phyloP scores from a whole-genome alignment of 1,140 invertebrate genomes.

The Eulimnadia texana region DNA sequence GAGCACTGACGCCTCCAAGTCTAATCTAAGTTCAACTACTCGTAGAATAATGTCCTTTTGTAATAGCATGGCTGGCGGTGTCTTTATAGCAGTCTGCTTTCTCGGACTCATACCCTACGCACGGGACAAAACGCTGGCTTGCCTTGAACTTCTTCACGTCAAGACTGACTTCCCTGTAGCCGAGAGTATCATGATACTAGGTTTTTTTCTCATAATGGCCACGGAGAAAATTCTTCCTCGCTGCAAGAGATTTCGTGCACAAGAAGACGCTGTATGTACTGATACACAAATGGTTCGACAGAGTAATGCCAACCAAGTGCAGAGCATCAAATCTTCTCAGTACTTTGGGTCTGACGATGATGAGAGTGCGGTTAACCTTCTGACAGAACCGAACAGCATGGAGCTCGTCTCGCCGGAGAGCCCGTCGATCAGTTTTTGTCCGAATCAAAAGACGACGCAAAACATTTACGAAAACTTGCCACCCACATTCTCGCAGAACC shows the following conservation, averaged over 20 bases:
- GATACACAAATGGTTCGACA: too few species aligned
- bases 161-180: slow-evolving; percentile 21
- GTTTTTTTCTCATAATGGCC: slow-evolving; percentile 25
- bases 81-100: slow-evolving; percentile 31
- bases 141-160: slow-evolving; percentile 13
- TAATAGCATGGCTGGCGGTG: slow-evolving; percentile 30
- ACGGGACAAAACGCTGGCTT: slow-evolving; percentile 22
- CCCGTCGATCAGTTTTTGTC: background rate
- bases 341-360: background rate
- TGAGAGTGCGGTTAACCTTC: background rate
- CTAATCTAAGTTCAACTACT: slow-evolving; percentile 5
- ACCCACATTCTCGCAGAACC: background rate
- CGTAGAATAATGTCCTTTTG: slow-evolving; percentile 22
- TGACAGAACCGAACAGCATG: background rate
- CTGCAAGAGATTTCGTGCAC: slow-evolving; percentile 4
- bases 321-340: background rate
- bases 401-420: slow-evolving; percentile 1
- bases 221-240: slow-evolving; percentile 22
- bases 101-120: slow-evolving; percentile 28
- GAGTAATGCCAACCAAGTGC: background rate
- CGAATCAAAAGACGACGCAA: background rate
- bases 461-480: slow-evolving; percentile 4
- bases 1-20: background rate
- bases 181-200: slow-evolving; percentile 24
- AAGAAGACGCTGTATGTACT: background rate